Evolutionary conservation across 2,113 vertebrate genomes (phyloP), one percentile per base, ranked within the genome.

Genomic region (Lipophrys pholis): DNA sequence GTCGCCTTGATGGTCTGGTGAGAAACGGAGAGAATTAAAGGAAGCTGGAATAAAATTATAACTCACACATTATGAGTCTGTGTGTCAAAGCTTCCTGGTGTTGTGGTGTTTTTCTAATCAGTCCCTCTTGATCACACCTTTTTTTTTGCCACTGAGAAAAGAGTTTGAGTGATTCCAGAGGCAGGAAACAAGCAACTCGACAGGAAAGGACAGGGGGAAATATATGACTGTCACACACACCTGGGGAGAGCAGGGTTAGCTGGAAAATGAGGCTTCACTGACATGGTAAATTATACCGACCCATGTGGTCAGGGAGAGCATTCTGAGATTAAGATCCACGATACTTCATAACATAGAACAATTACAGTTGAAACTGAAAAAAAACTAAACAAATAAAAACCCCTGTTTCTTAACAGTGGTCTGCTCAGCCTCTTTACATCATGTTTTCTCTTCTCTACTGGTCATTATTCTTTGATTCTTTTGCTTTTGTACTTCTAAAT

Each of bases 1-100:
- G 93, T 95, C 5, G 96, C 95, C 90, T 95, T 96, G 76, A 96
- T 81, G 7, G 94, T 96, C 96, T 97, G 91, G 56, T 6, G 6
- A 14, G 17, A 30, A 17, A 12, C 14, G 38, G 38, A 62, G 0
- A 7, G 16, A 5, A 3, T 11, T 15, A 16, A 12, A 21, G 6
- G 36, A 48, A 6, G 6, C 45, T 48, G 11, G 43, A 45, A 12
- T 6, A 1, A 2, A 11, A 5, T 11, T 2, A 15, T 14, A 8
- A 16, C 14, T 43, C 1, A 0, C 39, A 66, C 17, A 54, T 53
- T 66, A 15, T 15, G 17, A 35, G 1, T 35, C 6, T 35, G 56
- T 52, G 48, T 17, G 10, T 12, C 21, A 43, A 48, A 52, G 15
- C 49, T 21, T 66, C 50, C 39, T 65, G 41, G 11, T 42, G 45